A percentile compares a stretch with the other conserved stretches of the same genome.
These are phyloP conservation scores for Setophaga kirtlandii DNA, from an alignment of 2,113 vertebrate genomes.

Conservation along the genomic window DNA sequence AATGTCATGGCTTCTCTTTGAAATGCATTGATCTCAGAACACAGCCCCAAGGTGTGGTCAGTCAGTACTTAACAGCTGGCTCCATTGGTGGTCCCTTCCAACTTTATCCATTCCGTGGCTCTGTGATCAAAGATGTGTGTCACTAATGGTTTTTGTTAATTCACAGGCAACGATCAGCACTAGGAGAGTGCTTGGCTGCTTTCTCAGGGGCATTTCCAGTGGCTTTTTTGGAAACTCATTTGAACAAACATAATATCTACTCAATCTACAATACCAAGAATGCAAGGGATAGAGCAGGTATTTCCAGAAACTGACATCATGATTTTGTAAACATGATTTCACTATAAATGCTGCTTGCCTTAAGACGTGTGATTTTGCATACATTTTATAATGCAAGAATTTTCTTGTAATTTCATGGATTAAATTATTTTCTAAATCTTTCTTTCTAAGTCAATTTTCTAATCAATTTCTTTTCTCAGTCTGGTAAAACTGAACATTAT, in stretches of 20 bases:
- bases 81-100: neutral
- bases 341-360: neutral
- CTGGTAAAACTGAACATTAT: neutral
- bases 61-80: neutral
- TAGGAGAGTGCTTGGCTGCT: conserved; percentile 92
- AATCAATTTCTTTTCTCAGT: neutral
- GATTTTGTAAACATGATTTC: neutral
- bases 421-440: neutral
- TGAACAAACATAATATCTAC: conserved; percentile 88
- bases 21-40: neutral
- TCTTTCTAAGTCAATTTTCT: neutral
- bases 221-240: conserved; percentile 91
- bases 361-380: neutral
- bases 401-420: neutral
- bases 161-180: conserved; percentile 88
- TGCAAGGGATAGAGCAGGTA: conserved; percentile 85
- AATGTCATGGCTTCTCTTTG: neutral
- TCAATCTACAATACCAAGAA: conserved; percentile 93
- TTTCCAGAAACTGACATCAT: neutral
- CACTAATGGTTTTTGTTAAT: neutral
- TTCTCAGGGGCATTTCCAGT: conserved; percentile 94
- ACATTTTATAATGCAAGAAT: neutral
- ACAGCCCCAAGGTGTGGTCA: neutral
- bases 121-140: neutral
- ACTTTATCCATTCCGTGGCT: neutral